Percentiles rank a stretch among this genome's conserved stretches.
These are phyloP conservation scores for Amphiduros pacificus DNA, from an alignment of 2,888 invertebrate species.

Conservation along the genomic window DNA sequence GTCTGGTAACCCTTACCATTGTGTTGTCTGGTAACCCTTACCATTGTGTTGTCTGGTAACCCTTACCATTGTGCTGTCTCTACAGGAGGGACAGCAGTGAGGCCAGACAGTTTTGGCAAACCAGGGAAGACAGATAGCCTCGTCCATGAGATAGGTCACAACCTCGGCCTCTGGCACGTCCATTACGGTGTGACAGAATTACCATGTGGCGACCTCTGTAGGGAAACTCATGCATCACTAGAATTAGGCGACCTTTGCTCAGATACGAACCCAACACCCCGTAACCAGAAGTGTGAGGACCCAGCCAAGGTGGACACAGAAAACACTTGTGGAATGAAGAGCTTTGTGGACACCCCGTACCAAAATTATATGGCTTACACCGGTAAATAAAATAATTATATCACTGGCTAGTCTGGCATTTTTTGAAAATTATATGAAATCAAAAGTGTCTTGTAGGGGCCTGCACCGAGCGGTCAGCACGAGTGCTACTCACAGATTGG, in stretches of 20 bases:
- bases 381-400: no score
- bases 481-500: no score
- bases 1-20: no score
- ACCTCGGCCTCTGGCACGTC: conserved; percentile 56
- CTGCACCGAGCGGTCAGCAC: no score
- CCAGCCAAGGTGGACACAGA: conserved; percentile 25
- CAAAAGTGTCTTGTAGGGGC: no score
- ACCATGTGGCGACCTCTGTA: conserved; percentile 47
- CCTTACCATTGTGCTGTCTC: not conserved
- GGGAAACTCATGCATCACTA: conserved; percentile 46
- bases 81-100: conserved; percentile 50
- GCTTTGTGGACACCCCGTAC: conserved; percentile 44
- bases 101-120: conserved; percentile 42
- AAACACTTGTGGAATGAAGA: conserved; percentile 34
- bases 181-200: conserved; percentile 43
- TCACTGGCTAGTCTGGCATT: no score
- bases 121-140: conserved; percentile 39
- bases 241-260: conserved; percentile 53
- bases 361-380: conserved; percentile 55
- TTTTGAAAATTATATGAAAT: no score
- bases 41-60: no score
- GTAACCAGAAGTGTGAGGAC: conserved; percentile 41
- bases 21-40: no score
- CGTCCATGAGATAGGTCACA: conserved; percentile 56
- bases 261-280: conserved; percentile 51